A percentile compares a stretch with the other conserved stretches of the same genome.
phyloP scores from a whole-genome alignment of 2,113 vertebrate species.

The Strigops habroptila region DNA sequence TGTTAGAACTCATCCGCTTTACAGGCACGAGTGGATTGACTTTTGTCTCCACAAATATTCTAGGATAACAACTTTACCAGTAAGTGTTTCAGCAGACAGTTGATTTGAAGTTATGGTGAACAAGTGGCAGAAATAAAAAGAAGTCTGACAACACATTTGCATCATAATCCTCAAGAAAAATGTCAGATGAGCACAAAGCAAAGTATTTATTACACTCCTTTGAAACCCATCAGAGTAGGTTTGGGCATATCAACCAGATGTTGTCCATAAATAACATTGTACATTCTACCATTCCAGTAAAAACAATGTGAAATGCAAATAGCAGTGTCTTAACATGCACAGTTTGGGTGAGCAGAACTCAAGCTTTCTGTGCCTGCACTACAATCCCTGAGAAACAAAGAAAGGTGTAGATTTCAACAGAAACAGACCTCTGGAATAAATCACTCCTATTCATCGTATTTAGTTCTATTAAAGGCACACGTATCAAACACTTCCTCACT shows the following conservation, averaged over 20 bases:
- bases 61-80: neutral
- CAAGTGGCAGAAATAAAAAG: neutral
- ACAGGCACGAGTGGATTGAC: neutral
- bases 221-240: neutral
- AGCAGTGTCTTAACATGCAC: neutral
- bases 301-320: neutral
- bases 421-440: neutral
- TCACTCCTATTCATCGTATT: neutral
- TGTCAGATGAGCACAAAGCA: neutral
- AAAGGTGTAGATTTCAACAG: neutral
- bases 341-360: neutral
- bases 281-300: neutral
- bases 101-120: neutral
- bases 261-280: neutral
- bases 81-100: neutral
- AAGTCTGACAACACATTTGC: neutral
- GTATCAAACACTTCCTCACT: neutral
- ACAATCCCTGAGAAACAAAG: neutral
- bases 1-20: neutral
- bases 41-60: neutral
- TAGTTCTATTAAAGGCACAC: neutral
- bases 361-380: neutral
- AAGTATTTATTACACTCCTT: neutral
- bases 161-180: neutral
- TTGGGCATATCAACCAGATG: neutral